phyloP scores from a whole-genome alignment of 2,113 vertebrate species.

The Pelecanoides urinatrix region DNA sequence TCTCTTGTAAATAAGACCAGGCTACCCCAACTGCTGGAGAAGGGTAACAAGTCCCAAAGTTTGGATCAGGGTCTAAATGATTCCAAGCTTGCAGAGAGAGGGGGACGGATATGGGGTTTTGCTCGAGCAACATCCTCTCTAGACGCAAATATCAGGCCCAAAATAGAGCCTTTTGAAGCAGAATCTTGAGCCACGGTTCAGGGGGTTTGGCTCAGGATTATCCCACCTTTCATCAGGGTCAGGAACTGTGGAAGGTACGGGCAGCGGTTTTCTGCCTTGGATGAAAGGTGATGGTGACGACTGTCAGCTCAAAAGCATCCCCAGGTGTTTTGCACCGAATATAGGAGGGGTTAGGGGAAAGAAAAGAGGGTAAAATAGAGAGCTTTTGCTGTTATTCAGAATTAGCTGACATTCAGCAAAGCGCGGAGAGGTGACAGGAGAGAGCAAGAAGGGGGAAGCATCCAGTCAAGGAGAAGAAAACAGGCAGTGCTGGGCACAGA shows the following conservation, averaged over 20 bases:
- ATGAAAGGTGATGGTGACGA: not conserved
- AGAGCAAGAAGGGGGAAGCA: not conserved
- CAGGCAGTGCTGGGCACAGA: not conserved
- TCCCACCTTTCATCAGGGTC: not conserved
- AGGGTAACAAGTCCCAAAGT: not conserved
- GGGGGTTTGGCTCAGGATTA: not conserved
- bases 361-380: not conserved
- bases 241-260: not conserved
- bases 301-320: not conserved
- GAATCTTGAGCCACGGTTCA: not conserved
- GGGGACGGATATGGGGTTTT: not conserved
- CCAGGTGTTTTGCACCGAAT: not conserved
- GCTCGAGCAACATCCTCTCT: not conserved
- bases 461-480: not conserved
- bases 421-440: not conserved
- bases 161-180: not conserved
- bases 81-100: not conserved
- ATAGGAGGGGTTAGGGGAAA: not conserved
- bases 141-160: not conserved
- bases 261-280: not conserved
- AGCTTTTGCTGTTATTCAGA: not conserved
- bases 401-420: not conserved
- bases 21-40: not conserved
- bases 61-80: not conserved
- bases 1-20: not conserved